A percentile compares a stretch with the other conserved stretches of the same genome.
These are phyloP conservation scores for Calliphora vicina DNA, from an alignment of 1,140 invertebrate genomes.

Conservation along the genomic window DNA sequence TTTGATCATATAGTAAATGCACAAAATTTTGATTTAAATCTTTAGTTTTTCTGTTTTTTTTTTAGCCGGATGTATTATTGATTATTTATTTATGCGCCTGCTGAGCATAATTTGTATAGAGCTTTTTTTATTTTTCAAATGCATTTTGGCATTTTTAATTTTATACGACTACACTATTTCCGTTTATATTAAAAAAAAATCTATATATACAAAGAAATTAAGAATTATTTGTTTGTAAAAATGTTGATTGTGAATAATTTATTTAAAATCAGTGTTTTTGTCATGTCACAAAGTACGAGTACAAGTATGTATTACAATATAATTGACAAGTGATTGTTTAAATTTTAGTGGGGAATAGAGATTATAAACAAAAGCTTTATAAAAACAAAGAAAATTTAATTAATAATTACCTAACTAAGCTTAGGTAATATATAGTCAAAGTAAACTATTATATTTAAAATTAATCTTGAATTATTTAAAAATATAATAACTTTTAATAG, in stretches of 20 bases:
- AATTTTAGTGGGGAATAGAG: not conserved
- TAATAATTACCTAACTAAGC: too few species aligned
- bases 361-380: not conserved
- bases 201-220: too few species aligned
- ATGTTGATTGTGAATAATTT: not conserved
- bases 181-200: not conserved
- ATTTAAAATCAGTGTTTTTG: not conserved
- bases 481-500: too few species aligned
- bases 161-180: not conserved
- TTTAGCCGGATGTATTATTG: conserved; percentile 2
- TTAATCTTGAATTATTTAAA: too few species aligned
- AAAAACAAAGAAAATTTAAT: too few species aligned
- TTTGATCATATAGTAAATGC: not conserved
- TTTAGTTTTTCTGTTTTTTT: not conserved
- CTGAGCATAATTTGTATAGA: not conserved
- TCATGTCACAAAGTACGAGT: not conserved
- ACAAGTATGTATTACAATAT: not conserved
- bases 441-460: too few species aligned
- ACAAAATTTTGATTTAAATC: not conserved
- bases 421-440: too few species aligned
- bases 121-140: not conserved
- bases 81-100: conserved; percentile 6
- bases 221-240: not conserved
- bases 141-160: not conserved
- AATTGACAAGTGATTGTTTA: conserved; percentile 2